Evolutionary conservation across 2,888 invertebrate genomes (phyloP).

Genomic region (Dione vanillae): DNA sequence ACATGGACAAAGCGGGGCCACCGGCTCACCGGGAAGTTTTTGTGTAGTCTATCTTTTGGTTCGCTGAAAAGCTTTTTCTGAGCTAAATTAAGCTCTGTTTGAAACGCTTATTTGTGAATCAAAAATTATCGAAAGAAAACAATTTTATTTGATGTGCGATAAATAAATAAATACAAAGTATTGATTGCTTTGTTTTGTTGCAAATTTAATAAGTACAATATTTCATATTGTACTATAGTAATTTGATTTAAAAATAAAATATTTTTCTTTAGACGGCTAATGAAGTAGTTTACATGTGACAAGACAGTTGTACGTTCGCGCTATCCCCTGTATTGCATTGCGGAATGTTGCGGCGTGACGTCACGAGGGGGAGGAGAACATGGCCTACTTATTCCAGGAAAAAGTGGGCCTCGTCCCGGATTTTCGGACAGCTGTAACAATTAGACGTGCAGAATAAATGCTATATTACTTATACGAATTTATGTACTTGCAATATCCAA

Average conservation of each 20-base stretch:
- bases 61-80: constrained; percentile 35
- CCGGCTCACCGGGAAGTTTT: constrained; percentile 41
- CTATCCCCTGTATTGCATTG: constrained; percentile 50
- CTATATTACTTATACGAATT: too few species aligned
- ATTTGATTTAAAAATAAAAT: not conserved
- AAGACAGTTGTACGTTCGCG: constrained; percentile 33
- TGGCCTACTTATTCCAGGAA: constrained; percentile 61
- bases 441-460: constrained; percentile 28
- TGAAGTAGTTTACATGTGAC: constrained; percentile 25
- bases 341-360: constrained; percentile 54
- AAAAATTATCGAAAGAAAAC: constrained; percentile 14
- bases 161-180: not conserved
- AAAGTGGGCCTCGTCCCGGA: constrained; percentile 52
- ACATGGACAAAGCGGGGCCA: constrained; percentile 39
- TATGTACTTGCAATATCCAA: too few species aligned
- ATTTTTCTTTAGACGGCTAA: constrained; percentile 7
- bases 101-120: constrained; percentile 18
- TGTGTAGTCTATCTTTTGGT: constrained; percentile 40
- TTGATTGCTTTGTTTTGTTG: not conserved
- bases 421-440: constrained; percentile 50
- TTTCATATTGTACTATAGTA: not conserved
- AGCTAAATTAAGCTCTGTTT: constrained; percentile 33
- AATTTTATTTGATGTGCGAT: constrained; percentile 6
- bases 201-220: not conserved
- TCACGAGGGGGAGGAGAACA: constrained; percentile 49